Evolutionary conservation across 2,113 vertebrate genomes (phyloP).

Genomic region (Pantherophis guttatus): DNA sequence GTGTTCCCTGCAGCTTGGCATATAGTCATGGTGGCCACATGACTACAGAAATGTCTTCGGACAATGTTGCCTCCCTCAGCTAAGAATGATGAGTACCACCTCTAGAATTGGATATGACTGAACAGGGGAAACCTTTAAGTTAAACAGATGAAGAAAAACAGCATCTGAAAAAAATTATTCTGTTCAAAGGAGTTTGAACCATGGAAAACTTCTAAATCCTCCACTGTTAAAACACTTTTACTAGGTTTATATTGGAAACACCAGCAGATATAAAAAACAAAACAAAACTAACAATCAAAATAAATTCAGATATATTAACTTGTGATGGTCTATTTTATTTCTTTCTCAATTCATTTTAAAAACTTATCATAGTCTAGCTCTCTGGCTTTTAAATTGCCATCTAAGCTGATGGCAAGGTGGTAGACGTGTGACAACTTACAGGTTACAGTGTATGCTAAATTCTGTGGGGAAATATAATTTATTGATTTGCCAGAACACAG

Average conservation of each 20-base stretch:
- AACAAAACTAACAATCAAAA: constrained; percentile 70
- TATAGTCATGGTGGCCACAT: background rate
- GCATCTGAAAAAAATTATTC: constrained; percentile 74
- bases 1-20: background rate
- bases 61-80: background rate
- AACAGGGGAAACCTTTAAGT: constrained; percentile 31
- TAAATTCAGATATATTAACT: constrained; percentile 52
- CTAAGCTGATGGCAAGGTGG: background rate
- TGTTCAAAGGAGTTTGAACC: constrained; percentile 72
- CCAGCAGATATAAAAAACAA: constrained; percentile 72
- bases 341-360: background rate
- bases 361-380: background rate
- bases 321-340: constrained; percentile 11
- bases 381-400: background rate
- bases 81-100: background rate
- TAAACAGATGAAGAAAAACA: constrained; percentile 70
- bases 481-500: background rate
- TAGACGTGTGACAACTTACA: constrained; percentile 6
- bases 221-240: constrained; percentile 71
- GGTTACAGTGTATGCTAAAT: background rate
- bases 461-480: background rate
- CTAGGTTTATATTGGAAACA: constrained; percentile 71
- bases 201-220: constrained; percentile 68
- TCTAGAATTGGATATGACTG: background rate
- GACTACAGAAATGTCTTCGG: background rate